Evolutionary conservation across 2,888 invertebrate genomes (phyloP).

Genomic region (Plemyria rubiginata): DNA sequence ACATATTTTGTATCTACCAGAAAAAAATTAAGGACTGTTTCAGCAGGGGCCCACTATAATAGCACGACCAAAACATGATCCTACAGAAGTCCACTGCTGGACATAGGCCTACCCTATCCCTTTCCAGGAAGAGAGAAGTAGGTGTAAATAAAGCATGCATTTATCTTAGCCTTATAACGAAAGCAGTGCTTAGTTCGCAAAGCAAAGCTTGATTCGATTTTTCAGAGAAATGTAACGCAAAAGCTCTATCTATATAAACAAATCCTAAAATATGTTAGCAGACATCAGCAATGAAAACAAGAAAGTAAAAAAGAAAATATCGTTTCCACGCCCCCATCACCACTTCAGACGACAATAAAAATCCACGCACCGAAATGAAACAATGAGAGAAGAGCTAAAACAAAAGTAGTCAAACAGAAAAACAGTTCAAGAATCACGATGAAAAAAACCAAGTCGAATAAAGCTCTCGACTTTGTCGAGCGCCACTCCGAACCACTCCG

Average conservation of each 20-base stretch:
- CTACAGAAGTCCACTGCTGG: too few relatives aligned
- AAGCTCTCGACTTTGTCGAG: constrained; percentile 79
- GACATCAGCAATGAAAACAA: constrained; percentile 40
- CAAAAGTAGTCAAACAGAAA: constrained; percentile 74
- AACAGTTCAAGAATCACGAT: constrained; percentile 73
- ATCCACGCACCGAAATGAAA: constrained; percentile 68
- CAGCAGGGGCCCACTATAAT: too few relatives aligned
- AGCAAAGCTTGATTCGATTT: neutral
- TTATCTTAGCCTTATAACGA: too few relatives aligned
- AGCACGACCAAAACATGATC: too few relatives aligned
- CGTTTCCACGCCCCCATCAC: constrained; percentile 53
- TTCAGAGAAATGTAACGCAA: neutral
- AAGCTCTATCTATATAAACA: constrained; percentile 22
- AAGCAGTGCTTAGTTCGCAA: neutral
- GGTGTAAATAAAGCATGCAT: too few relatives aligned
- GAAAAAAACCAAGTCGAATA: constrained; percentile 65
- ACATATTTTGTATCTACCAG: too few relatives aligned
- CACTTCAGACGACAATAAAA: constrained; percentile 61
- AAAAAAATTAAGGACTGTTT: too few relatives aligned
- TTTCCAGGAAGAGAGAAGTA: too few relatives aligned
- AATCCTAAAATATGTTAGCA: constrained; percentile 44
- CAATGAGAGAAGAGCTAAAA: constrained; percentile 64
- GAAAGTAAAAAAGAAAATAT: constrained; percentile 49
- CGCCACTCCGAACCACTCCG: constrained; percentile 71
- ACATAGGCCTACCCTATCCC: too few relatives aligned